phyloP scores from a whole-genome alignment of 2,113 vertebrate species.

The Tragelaphus strepsiceros region DNA sequence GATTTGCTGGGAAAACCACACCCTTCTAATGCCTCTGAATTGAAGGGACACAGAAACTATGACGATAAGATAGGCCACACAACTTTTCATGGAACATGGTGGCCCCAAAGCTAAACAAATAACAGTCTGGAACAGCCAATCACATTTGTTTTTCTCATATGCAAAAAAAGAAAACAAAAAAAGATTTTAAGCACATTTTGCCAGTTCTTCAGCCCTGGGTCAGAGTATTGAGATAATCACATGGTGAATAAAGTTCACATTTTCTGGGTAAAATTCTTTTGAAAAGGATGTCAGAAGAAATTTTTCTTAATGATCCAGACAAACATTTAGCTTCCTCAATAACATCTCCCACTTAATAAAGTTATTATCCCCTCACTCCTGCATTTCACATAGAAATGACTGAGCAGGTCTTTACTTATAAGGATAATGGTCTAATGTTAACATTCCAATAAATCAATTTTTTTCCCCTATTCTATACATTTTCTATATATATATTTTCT shows the following conservation, averaged over 20 bases:
- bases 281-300: not conserved
- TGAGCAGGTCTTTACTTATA: not conserved
- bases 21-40: conserved; percentile 63
- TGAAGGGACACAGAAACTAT: conserved; percentile 56
- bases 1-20: conserved; percentile 70
- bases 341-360: not conserved
- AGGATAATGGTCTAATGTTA: not conserved
- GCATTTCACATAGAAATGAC: not conserved
- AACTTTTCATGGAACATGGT: conserved; percentile 32
- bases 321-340: not conserved
- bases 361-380: not conserved
- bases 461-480: not conserved
- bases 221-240: conserved; percentile 11
- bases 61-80: conserved; percentile 72
- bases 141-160: conserved; percentile 59
- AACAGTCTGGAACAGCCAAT: conserved; percentile 52
- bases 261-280: conserved; percentile 34
- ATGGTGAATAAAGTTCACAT: not conserved
- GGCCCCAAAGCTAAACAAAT: conserved; percentile 61
- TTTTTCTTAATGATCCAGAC: conserved; percentile 9
- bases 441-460: not conserved
- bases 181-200: conserved; percentile 69
- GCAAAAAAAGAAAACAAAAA: not conserved
- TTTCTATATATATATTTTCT: too few species aligned
- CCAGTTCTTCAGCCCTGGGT: conserved; percentile 26